Base-by-base conservation (phyloP, 2,888 invertebrate genomes). In the Cheilosia soror region DNA sequence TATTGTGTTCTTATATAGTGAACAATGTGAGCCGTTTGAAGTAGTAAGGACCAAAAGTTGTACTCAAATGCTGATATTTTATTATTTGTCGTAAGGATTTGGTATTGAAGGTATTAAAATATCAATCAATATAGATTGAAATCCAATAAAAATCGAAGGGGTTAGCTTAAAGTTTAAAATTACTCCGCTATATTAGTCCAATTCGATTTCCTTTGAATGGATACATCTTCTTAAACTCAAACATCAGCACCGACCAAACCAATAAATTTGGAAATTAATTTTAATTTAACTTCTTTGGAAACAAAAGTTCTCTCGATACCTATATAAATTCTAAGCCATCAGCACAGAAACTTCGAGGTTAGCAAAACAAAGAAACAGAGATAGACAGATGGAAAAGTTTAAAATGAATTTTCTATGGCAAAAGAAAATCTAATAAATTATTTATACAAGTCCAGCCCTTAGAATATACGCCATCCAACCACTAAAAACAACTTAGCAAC, bases 361-460 rank as follows among this genome's bases (percentile, higher is more conserved):
- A 60, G 58, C 31, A 62, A 82, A 82, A 72, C 72, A 72, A 72
- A 78, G 68, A 73, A 73, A 53, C 53, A 53, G 42, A 60, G 20
- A 7, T 55, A 69, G 57, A 63, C 4, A 31, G 53, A 33, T 71
- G 65, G 81, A 62, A 77, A 82, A 82, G 77, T 77, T 82, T 77
- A 53, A 72, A 81, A 81, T 63, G 55, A 81, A 81, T 81, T 76
- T 81, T 49, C 80, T 57, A 53, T 81, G 44, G 58, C 63, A 76
- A 65, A 76, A 81, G 76, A 81, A 76, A 78, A 72, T 83, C 78
- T 83, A 78, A 83, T 83, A 78, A 83, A 78, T 78, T 83, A 83
- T 83, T 83, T 83, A 83, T 78, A 55, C 78, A 72, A 78, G 71
- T 65, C 66, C 78, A 37, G 53, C 60, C 51, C 31, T 15, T 31